phyloP scores from a whole-genome alignment of 2,113 vertebrate genomes.

The Parotia lawesii region DNA sequence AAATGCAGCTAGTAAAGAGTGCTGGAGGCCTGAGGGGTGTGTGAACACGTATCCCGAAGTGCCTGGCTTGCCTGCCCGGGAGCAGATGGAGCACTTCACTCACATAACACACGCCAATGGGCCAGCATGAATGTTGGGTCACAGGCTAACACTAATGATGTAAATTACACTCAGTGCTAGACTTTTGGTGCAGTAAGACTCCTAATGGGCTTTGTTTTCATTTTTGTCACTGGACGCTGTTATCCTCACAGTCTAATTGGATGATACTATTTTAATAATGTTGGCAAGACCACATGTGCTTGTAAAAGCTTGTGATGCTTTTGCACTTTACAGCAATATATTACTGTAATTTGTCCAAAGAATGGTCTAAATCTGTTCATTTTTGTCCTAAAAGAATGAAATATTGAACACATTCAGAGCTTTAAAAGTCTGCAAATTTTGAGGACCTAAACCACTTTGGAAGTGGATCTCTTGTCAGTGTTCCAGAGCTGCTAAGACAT shows the following conservation, averaged over 20 bases:
- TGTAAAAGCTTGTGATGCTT: not conserved
- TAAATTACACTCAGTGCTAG: not conserved
- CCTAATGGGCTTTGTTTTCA: not conserved
- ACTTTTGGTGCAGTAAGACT: not conserved
- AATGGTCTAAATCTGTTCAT: not conserved
- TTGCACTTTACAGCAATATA: not conserved
- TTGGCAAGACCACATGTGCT: not conserved
- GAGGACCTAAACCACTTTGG: not conserved
- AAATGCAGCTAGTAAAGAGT: not conserved
- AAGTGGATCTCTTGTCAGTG: not conserved
- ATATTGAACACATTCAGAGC: not conserved
- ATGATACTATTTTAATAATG: not conserved
- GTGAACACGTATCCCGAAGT: not conserved
- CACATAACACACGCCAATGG: not conserved
- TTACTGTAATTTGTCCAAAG: not conserved
- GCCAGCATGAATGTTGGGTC: not conserved
- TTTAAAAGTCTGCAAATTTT: not conserved
- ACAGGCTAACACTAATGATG: not conserved
- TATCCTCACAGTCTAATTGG: not conserved
- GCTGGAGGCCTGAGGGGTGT: not conserved
- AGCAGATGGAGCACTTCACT: constrained; percentile 62
- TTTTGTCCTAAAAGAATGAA: not conserved
- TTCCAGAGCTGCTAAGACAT: not conserved
- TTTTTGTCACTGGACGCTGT: not conserved
- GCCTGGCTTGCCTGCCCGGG: not conserved